phyloP scores from a whole-genome alignment of 1,140 invertebrate genomes.

The Ridgeia piscesae region DNA sequence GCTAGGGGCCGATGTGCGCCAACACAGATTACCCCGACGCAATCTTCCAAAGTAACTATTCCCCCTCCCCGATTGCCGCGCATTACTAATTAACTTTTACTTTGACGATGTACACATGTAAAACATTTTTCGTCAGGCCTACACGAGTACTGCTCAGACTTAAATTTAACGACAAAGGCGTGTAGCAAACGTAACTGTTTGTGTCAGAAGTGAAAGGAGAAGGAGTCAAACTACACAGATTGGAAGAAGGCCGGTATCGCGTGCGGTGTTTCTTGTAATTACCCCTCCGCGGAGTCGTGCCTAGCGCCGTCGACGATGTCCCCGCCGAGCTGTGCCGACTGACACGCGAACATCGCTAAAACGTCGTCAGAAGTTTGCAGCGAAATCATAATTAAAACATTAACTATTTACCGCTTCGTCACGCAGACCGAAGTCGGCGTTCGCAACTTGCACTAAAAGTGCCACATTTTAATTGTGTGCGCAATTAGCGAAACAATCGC shows the following conservation, averaged over 20 bases:
- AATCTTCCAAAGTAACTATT: background rate
- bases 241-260: background rate
- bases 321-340: background rate
- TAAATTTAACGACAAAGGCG: no score
- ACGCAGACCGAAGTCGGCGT: background rate
- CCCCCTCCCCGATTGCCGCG: background rate
- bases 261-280: background rate
- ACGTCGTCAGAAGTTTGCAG: background rate
- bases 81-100: no score
- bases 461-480: slow-evolving; percentile 5
- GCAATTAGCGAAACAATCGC: background rate
- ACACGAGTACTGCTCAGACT: no score
- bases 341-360: background rate
- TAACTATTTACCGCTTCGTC: background rate
- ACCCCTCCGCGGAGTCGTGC: background rate
- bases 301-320: no score
- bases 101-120: no score
- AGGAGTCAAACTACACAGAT: background rate
- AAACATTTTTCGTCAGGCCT: no score
- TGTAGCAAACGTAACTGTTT: no score
- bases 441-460: background rate
- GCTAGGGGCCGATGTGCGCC: background rate
- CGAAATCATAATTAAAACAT: background rate
- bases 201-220: background rate
- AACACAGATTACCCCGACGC: background rate